Conservation (phyloP, 2,113 vertebrate species). For the Lamprotornis superbus region DNA sequence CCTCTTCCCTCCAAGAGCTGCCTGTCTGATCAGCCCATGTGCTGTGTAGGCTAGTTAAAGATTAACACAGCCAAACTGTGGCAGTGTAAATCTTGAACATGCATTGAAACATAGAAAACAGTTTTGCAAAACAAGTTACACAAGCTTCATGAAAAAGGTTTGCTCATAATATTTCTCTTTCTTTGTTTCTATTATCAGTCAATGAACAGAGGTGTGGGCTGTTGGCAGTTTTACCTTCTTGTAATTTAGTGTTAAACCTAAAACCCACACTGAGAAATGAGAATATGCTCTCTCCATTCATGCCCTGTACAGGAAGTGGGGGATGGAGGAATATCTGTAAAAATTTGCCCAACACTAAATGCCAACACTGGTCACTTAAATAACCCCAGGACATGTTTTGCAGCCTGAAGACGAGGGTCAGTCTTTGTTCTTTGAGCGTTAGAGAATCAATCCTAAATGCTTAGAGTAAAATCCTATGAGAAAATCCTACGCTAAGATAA, state of each 20-base stretch:
- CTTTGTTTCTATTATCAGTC: not conserved
- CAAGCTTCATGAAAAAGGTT: not conserved
- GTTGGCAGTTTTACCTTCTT: not conserved
- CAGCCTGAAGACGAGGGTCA: not conserved
- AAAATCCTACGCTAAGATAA: not conserved
- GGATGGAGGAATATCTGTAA: not conserved
- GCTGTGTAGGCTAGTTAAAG: constrained; percentile 46
- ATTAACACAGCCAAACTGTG: constrained; percentile 9
- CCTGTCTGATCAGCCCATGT: constrained; percentile 12
- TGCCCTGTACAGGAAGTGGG: fast-evolving
- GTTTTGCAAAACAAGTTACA: not conserved
- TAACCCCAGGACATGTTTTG: not conserved
- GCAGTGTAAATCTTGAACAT: not conserved
- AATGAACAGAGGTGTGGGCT: not conserved
- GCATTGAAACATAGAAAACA: not conserved
- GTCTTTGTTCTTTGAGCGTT: not conserved
- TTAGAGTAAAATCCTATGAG: not conserved
- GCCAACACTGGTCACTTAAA: not conserved
- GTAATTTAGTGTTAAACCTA: not conserved
- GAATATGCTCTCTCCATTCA: not conserved
- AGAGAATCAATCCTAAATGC: not conserved
- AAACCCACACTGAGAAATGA: not conserved
- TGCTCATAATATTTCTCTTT: not conserved
- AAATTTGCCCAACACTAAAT: not conserved
- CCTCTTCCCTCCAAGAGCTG: not conserved